These are phyloP conservation scores for Sinohyriopsis cumingii DNA, from an alignment of 2,888 invertebrate genomes.

Conservation along the genomic window DNA sequence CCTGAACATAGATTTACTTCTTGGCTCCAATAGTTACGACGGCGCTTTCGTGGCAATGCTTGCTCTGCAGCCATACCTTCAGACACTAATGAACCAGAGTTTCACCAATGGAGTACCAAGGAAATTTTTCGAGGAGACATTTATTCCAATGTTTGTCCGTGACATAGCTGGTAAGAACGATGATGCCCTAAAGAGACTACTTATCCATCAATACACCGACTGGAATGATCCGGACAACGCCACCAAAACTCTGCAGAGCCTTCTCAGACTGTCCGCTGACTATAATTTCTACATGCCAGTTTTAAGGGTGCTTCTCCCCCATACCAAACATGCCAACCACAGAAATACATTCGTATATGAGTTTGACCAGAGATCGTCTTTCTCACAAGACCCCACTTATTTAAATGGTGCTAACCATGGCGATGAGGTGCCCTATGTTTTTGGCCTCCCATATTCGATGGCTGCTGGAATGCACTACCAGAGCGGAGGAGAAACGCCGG, in stretches of 20 bases:
- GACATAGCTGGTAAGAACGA: slow-evolving; percentile 20
- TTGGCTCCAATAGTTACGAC: slow-evolving; percentile 40
- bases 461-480: slow-evolving; percentile 84
- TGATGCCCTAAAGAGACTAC: slow-evolving; percentile 10
- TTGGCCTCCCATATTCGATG: slow-evolving; percentile 76
- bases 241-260: slow-evolving; percentile 14
- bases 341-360: slow-evolving; percentile 27
- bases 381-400: slow-evolving; percentile 91
- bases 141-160: slow-evolving; percentile 24
- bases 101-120: slow-evolving; percentile 15
- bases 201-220: slow-evolving; percentile 33
- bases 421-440: slow-evolving; percentile 93
- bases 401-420: slow-evolving; percentile 95
- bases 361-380: slow-evolving; percentile 78
- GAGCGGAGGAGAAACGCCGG: slow-evolving; percentile 83
- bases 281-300: slow-evolving; percentile 38
- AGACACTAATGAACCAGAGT: slow-evolving; percentile 10
- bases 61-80: slow-evolving; percentile 24
- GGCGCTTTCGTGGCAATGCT: slow-evolving; percentile 32
- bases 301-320: slow-evolving; percentile 21
- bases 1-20: slow-evolving; percentile 29
- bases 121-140: slow-evolving; percentile 20
- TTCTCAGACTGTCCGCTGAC: slow-evolving; percentile 35
- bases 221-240: slow-evolving; percentile 24
- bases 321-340: slow-evolving; percentile 8